A percentile compares a stretch with the other conserved stretches of the same genome.
phyloP scores from a whole-genome alignment of 2,888 invertebrate genomes.

The Aromia moschata region DNA sequence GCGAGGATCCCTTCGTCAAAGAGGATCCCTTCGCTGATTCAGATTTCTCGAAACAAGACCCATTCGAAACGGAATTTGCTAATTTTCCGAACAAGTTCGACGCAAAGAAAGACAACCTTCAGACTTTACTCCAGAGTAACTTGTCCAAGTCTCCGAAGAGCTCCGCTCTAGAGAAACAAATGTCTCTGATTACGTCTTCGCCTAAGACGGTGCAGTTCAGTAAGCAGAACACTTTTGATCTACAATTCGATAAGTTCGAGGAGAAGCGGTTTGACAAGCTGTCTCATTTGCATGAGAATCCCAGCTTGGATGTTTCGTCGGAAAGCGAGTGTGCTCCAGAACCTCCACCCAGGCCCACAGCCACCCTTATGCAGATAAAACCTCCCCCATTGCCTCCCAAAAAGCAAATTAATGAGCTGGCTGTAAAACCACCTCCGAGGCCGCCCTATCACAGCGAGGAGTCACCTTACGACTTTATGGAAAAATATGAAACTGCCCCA shows the following conservation, averaged over 20 bases:
- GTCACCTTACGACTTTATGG: constrained; percentile 67
- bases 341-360: constrained; percentile 75
- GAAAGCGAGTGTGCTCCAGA: constrained; percentile 66
- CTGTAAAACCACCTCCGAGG: constrained; percentile 71
- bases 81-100: constrained; percentile 33
- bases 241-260: constrained; percentile 52
- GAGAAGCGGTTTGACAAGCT: constrained; percentile 37
- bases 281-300: constrained; percentile 54
- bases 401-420: constrained; percentile 69
- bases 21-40: constrained; percentile 73
- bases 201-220: constrained; percentile 59
- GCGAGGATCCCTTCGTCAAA: constrained; percentile 79
- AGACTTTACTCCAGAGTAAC: constrained; percentile 33
- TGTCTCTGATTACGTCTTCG: constrained; percentile 40
- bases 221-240: constrained; percentile 51
- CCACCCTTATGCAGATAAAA: constrained; percentile 70
- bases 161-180: constrained; percentile 47
- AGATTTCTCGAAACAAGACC: constrained; percentile 69
- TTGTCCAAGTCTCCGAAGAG: constrained; percentile 52
- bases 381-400: constrained; percentile 81
- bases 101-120: constrained; percentile 38
- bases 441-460: constrained; percentile 68
- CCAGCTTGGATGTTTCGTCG: constrained; percentile 58
- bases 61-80: constrained; percentile 67
- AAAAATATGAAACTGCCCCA: constrained; percentile 61